These are phyloP conservation scores for Heliconius charithonia DNA, from an alignment of 2,888 invertebrate genomes.

Conservation along the genomic window DNA sequence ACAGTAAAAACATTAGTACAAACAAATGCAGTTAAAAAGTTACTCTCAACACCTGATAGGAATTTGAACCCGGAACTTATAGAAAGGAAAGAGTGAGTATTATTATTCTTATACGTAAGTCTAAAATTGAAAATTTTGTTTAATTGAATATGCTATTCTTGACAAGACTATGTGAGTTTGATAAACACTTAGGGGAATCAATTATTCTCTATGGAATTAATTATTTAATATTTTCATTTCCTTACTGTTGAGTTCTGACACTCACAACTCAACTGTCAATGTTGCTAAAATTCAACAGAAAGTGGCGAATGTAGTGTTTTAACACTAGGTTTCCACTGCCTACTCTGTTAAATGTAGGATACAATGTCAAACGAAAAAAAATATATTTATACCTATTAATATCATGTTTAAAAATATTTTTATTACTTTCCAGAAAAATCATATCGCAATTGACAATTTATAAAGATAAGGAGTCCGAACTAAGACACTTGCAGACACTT, in stretches of 20 bases:
- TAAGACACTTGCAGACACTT: conserved; percentile 53
- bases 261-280: too few species aligned
- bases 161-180: background rate
- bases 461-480: conserved; percentile 53
- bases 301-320: too few species aligned
- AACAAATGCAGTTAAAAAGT: conserved; percentile 57
- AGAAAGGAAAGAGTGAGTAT: conserved; percentile 65
- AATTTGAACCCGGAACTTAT: conserved; percentile 57
- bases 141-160: background rate
- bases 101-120: background rate
- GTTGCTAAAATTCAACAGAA: too few species aligned
- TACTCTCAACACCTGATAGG: conserved; percentile 56
- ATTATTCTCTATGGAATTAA: too few species aligned
- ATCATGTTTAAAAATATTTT: too few species aligned
- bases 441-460: conserved; percentile 55
- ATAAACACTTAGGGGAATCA: too few species aligned
- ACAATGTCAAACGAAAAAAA: too few species aligned
- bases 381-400: too few species aligned
- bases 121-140: background rate
- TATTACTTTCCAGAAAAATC: conserved; percentile 60
- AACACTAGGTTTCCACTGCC: too few species aligned
- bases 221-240: too few species aligned
- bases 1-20: conserved; percentile 64
- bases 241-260: too few species aligned
- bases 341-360: too few species aligned